These are phyloP conservation scores for Cistogaster globosa DNA, from an alignment of 2,888 invertebrate species.

Conservation along the genomic window DNA sequence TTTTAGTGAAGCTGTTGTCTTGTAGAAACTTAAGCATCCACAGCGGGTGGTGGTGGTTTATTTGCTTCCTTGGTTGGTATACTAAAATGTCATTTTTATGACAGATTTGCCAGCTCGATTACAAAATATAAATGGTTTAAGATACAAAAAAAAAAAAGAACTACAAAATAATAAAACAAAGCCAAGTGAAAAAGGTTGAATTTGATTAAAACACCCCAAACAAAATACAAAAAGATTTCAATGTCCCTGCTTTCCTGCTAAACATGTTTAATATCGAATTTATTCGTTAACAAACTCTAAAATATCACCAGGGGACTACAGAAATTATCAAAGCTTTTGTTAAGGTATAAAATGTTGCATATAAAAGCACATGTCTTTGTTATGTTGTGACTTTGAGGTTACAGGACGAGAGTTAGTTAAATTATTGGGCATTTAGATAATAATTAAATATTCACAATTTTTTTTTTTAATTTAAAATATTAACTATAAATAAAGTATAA, in stretches of 20 bases:
- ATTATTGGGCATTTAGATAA: neutral
- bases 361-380: slow-evolving; percentile 71
- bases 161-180: slow-evolving; percentile 27
- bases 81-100: slow-evolving; percentile 78
- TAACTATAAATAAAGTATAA: too few relatives aligned
- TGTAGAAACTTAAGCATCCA: slow-evolving; percentile 7
- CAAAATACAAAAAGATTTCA: neutral
- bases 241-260: slow-evolving; percentile 18
- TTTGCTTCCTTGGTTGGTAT: slow-evolving; percentile 30
- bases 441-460: neutral
- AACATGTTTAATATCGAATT: slow-evolving; percentile 63
- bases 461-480: too few relatives aligned
- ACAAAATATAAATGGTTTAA: slow-evolving; percentile 71
- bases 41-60: slow-evolving; percentile 47
- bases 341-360: slow-evolving; percentile 16
- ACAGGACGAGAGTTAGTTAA: neutral
- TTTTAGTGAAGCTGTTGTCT: slow-evolving; percentile 20
- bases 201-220: slow-evolving; percentile 78
- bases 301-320: slow-evolving; percentile 78
- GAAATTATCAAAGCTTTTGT: slow-evolving; percentile 65
- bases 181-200: slow-evolving; percentile 60
- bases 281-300: slow-evolving; percentile 74
- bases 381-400: slow-evolving; percentile 65
- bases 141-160: slow-evolving; percentile 29
- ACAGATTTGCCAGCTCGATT: slow-evolving; percentile 82